Percentiles rank a stretch among this genome's conserved stretches.
Evolutionary conservation across 1,140 invertebrate genomes (phyloP).

Genomic region (Acyrthosiphon pisum): DNA sequence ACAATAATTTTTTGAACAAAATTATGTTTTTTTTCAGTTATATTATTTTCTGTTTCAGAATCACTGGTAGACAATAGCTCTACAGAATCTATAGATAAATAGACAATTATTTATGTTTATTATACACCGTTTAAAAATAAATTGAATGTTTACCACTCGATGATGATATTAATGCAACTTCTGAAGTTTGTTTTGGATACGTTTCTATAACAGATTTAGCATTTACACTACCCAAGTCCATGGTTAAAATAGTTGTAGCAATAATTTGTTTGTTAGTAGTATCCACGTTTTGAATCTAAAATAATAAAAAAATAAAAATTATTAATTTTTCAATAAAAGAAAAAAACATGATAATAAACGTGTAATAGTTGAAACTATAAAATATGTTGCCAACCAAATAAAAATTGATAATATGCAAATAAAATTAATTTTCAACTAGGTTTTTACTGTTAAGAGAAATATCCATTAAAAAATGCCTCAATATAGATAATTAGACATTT

Average conservation of each 20-base stretch:
- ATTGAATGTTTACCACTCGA: not conserved
- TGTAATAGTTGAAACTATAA: not conserved
- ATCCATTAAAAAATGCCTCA: not conserved
- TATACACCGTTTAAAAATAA: not conserved
- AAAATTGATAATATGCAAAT: not conserved
- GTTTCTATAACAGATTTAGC: slow-evolving; percentile 46
- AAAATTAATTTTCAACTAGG: not conserved
- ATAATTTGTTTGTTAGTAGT: slow-evolving; percentile 13
- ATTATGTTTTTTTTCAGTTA: slow-evolving; percentile 37
- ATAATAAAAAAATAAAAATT: not conserved
- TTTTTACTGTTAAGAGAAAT: not conserved
- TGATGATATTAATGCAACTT: not conserved
- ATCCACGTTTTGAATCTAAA: slow-evolving; percentile 22
- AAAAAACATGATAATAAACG: not conserved
- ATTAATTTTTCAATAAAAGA: not conserved
- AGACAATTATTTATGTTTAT: not conserved
- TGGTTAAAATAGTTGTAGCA: slow-evolving; percentile 48
- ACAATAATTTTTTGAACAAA: slow-evolving; percentile 49
- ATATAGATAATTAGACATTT: not conserved
- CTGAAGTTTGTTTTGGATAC: not conserved
- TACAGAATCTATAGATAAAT: not conserved
- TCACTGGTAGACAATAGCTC: not conserved
- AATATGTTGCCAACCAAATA: not conserved
- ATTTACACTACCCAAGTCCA: slow-evolving; percentile 13
- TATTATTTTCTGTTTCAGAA: not conserved